A percentile compares a stretch with the other conserved stretches of the same genome.
phyloP scores from a whole-genome alignment of 2,797 vertebrate genomes.

The Eulemur albifrons region DNA sequence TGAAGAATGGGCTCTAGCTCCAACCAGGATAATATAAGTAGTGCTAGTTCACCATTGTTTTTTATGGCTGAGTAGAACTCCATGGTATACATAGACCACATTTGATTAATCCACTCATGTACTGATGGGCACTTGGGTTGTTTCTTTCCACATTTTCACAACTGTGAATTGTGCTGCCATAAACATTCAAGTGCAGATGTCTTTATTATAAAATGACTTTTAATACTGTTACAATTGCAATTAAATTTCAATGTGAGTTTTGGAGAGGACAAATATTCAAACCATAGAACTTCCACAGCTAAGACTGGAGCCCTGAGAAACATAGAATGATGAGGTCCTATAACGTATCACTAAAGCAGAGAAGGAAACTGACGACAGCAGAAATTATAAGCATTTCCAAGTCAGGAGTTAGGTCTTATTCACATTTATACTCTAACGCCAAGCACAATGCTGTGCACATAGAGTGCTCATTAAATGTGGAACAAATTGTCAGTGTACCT shows the following conservation, averaged over 20 bases:
- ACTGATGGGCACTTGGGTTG: no score
- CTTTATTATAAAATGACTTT: neutral
- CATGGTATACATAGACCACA: no score
- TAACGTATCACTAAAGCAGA: neutral
- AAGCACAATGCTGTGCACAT: neutral
- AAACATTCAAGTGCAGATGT: no score
- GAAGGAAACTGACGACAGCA: neutral
- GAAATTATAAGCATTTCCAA: neutral
- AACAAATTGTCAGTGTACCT: neutral
- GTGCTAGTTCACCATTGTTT: no score
- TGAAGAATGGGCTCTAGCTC: no score
- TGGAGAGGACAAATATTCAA: neutral
- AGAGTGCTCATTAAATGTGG: neutral
- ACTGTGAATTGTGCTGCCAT: no score
- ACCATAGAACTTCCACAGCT: neutral
- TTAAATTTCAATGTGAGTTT: neutral
- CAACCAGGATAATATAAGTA: no score
- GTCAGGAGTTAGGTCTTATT: neutral
- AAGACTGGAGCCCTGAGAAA: neutral
- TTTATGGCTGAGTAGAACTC: no score
- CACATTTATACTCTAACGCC: neutral
- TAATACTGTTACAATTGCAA: neutral
- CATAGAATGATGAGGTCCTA: neutral
- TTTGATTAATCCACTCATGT: no score
- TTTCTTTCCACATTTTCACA: no score